These are phyloP conservation scores for Trachops cirrhosus DNA, from an alignment of 2,797 vertebrate species.

Conservation along the genomic window DNA sequence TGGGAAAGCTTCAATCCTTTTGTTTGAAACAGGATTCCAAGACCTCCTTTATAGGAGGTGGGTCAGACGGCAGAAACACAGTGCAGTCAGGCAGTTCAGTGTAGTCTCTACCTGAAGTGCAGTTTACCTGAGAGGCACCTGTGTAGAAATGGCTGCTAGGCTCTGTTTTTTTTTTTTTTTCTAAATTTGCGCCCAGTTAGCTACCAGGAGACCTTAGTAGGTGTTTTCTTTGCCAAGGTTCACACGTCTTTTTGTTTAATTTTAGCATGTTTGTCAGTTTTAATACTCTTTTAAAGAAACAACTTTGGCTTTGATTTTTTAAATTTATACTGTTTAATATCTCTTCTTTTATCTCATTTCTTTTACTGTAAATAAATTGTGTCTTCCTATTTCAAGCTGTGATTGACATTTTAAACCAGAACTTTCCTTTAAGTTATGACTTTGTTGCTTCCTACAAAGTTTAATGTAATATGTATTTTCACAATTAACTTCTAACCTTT, in stretches of 20 bases:
- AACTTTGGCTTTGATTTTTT: neutral
- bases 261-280: neutral
- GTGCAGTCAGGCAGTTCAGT: neutral
- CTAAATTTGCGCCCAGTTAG: neutral
- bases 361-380: neutral
- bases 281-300: conserved; percentile 7
- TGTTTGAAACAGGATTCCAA: neutral
- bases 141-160: neutral
- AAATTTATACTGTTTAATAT: neutral
- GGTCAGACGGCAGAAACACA: neutral
- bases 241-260: neutral
- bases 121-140: neutral
- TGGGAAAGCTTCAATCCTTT: neutral
- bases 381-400: neutral
- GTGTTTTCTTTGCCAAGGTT: neutral
- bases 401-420: neutral
- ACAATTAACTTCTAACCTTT: neutral
- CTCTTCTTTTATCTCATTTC: neutral
- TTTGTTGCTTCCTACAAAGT: neutral
- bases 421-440: neutral
- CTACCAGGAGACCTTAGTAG: neutral
- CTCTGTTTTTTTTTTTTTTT: neutral
- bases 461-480: neutral
- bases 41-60: neutral
- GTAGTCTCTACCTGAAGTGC: neutral